These are phyloP conservation scores for Monochamus alternatus DNA, from an alignment of 2,888 invertebrate genomes.

Conservation along the genomic window DNA sequence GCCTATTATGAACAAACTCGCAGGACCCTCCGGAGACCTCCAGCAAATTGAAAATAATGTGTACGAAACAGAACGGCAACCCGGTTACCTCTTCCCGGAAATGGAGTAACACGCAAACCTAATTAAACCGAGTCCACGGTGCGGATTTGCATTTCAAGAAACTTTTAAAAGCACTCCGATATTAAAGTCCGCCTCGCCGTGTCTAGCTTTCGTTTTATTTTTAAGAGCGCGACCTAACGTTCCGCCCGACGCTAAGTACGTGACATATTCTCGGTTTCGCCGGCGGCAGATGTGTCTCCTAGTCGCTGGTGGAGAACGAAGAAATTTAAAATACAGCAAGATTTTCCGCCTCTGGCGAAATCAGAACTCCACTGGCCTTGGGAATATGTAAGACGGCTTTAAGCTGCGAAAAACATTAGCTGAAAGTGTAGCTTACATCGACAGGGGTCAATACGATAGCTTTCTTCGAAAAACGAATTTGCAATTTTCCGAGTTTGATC, in stretches of 20 bases:
- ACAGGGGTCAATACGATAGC: too few species aligned
- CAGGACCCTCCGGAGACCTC: not conserved
- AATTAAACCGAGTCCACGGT: constrained; percentile 25
- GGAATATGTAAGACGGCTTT: too few species aligned
- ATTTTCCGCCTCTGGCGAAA: too few species aligned
- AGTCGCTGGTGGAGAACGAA: not conserved
- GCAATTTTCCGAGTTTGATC: too few species aligned
- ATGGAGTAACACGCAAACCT: constrained; percentile 21
- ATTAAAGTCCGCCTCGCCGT: constrained; percentile 21
- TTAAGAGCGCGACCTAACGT: constrained; percentile 27
- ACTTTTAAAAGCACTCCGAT: constrained; percentile 36
- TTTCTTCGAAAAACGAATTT: too few species aligned
- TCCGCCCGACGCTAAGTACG: constrained; percentile 14
- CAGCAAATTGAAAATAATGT: constrained; percentile 2
- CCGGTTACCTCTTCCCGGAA: constrained; percentile 4
- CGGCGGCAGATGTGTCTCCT: constrained; percentile 18
- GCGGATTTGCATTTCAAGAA: constrained; percentile 31
- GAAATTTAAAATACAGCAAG: not conserved
- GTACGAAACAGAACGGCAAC: constrained; percentile 9
- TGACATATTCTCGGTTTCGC: constrained; percentile 28
- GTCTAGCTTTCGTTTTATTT: constrained; percentile 33
- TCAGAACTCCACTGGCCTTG: not conserved
- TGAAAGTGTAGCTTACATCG: too few species aligned
- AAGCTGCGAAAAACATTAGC: too few species aligned
- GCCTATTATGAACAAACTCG: not conserved